Evolutionary conservation across 2,888 invertebrate genomes (phyloP), one percentile per base, ranked within the genome.

Genomic region (Drosophila monieri): DNA sequence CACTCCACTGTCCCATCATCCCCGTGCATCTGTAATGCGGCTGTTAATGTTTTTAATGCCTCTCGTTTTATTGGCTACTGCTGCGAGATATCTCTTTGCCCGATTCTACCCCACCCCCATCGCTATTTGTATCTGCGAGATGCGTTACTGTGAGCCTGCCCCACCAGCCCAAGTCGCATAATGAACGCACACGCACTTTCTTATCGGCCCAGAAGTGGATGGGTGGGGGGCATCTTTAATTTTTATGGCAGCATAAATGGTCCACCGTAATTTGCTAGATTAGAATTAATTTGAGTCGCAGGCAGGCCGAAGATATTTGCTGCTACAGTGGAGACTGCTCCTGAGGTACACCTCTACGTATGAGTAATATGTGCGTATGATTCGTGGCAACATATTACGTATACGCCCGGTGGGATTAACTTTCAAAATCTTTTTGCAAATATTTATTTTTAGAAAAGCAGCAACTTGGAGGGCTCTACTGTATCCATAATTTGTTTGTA

Each of bases 181-280:
- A 69, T 74, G 77, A 66, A 49, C 67, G 78, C 78, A 70, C 73
- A 81, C 85, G 73, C 85, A 76, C 70, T 85, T 84, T 81, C 73
- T 78, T 87, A 68, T 68, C 62, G 44, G 21, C 39, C 32, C 5
- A 54, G 15, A 41, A 41, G 39, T 37, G 15, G 15, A 8, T 5
- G 39, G 53, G n/a, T n/a, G 4, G 32, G 56, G 59, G 80, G 80
- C 56, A 84, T 86, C 81, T 88, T 83, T 88, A 88, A 83, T 79
- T 88, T 85, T 85, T 88, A 85, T 78, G 77, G 76, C 79, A 76
- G 74, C 79, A 85, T 88, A 88, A 88, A 85, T 78, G 89, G 78
- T 80, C 70, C 76, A 73, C 55, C 76, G 76, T 85, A 87, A 87
- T 87, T 88, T 88, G 76, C 83, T 81, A 86, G 88, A 86, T 86